Conservation (phyloP, 2,888 invertebrate species). For the Stenodema calcarata region DNA sequence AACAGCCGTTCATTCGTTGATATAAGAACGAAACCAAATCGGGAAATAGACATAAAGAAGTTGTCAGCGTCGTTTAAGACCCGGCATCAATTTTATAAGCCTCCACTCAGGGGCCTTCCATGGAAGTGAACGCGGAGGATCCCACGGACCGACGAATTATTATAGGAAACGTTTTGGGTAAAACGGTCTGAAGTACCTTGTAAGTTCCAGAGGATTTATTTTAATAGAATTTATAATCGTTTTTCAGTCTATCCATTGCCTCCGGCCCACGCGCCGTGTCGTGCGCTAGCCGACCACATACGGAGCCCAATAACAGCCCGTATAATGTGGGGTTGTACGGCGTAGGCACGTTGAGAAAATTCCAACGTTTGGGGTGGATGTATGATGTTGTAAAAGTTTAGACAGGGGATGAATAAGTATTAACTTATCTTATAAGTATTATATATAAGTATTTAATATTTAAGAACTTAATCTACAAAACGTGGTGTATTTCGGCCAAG, state of each 20-base stretch:
- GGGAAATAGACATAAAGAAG: background rate
- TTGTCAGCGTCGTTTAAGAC: background rate
- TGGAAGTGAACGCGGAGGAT: background rate
- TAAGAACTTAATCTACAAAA: no score
- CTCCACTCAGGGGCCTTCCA: background rate
- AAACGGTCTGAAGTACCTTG: background rate
- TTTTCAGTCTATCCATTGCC: background rate
- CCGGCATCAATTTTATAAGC: background rate
- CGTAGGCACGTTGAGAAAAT: background rate
- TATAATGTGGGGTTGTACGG: background rate
- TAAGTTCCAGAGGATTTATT: background rate
- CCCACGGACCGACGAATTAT: background rate
- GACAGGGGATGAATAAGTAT: no score
- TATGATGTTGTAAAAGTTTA: no score
- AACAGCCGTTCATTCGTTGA: no score
- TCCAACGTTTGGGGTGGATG: no score
- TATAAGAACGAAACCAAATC: background rate
- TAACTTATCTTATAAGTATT: no score
- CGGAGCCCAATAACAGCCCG: no score
- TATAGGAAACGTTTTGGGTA: background rate
- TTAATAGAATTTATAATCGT: background rate
- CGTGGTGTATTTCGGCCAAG: no score
- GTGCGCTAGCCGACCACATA: background rate
- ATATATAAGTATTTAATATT: no score
- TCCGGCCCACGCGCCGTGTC: background rate